These are phyloP conservation scores for Odontothrips loti DNA, from an alignment of 2,888 invertebrate species.

Conservation along the genomic window DNA sequence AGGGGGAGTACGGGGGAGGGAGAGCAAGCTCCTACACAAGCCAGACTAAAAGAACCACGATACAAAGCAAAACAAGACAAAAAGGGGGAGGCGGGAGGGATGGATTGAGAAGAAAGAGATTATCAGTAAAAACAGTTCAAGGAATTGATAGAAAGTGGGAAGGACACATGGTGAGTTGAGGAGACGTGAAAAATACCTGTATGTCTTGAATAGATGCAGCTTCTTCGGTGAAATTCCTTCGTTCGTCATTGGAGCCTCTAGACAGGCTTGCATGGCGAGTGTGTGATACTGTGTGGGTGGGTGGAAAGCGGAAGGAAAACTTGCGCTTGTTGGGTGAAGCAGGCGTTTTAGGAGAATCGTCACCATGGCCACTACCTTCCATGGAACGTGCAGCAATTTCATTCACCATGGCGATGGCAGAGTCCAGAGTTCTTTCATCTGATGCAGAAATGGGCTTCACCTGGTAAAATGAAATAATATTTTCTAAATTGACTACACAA, in stretches of 20 bases:
- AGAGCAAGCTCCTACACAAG: constrained; percentile 28
- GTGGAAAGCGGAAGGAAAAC: constrained; percentile 73
- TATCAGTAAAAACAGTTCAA: constrained; percentile 29
- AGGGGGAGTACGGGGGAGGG: constrained; percentile 37
- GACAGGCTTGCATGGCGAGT: constrained; percentile 37
- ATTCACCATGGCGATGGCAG: constrained; percentile 89
- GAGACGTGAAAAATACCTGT: constrained; percentile 59
- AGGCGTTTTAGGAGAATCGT: constrained; percentile 51
- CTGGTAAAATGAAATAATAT: constrained; percentile 41
- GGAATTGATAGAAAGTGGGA: not conserved
- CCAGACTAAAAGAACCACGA: constrained; percentile 30
- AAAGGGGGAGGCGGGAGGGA: constrained; percentile 36
- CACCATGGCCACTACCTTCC: constrained; percentile 44
- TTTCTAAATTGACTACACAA: not conserved
- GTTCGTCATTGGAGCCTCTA: constrained; percentile 61
- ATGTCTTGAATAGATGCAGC: constrained; percentile 79
- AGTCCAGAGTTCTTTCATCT: constrained; percentile 85
- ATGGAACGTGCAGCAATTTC: constrained; percentile 74
- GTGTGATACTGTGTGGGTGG: constrained; percentile 40
- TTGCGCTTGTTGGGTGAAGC: constrained; percentile 68
- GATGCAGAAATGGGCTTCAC: constrained; percentile 92
- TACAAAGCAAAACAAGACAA: constrained; percentile 38
- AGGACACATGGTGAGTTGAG: not conserved
- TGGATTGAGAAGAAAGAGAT: constrained; percentile 38
- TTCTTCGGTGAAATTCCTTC: constrained; percentile 87